A percentile compares a stretch with the other conserved stretches of the same genome.
Evolutionary conservation across 2,888 invertebrate species (phyloP).

Genomic region (Graphium colonna): DNA sequence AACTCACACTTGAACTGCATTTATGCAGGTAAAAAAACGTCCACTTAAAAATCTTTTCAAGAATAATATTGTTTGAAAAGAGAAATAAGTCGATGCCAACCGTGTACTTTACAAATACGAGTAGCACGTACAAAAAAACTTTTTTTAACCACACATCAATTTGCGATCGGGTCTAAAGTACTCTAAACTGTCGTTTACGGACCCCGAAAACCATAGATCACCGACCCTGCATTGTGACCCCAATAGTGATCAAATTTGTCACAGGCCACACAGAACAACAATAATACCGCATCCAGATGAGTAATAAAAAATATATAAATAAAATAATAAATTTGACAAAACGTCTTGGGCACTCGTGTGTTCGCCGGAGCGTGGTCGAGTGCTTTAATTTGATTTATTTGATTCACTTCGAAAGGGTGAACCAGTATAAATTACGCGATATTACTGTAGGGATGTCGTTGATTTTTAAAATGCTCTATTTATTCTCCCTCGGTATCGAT

Average conservation of each 20-base stretch:
- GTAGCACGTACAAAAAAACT: conserved; percentile 61
- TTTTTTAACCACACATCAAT: conserved; percentile 64
- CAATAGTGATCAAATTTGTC: conserved; percentile 78
- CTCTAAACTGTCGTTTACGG: conserved; percentile 68
- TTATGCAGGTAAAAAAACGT: too few relatives aligned
- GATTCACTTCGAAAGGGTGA: conserved; percentile 69
- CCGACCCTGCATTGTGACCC: conserved; percentile 66
- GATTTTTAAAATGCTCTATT: conserved; percentile 37
- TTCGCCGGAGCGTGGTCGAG: conserved; percentile 65
- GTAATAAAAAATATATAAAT: conserved; percentile 74
- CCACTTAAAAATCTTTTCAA: not conserved
- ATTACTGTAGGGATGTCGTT: conserved; percentile 41
- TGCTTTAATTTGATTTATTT: conserved; percentile 79
- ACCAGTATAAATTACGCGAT: conserved; percentile 61
- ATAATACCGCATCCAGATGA: conserved; percentile 60
- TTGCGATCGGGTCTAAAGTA: conserved; percentile 73
- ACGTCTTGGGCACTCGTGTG: conserved; percentile 77
- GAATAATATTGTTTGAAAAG: conserved; percentile 30
- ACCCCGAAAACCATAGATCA: conserved; percentile 66
- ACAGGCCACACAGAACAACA: conserved; percentile 75
- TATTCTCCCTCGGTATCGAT: conserved; percentile 32
- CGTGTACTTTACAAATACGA: conserved; percentile 37
- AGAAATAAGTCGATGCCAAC: conserved; percentile 37
- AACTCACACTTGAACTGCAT: too few relatives aligned
- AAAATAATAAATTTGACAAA: conserved; percentile 80